Evolutionary conservation across 2,888 invertebrate genomes (phyloP), one percentile per base, ranked within the genome.

Genomic region (Enchytraeus crypticus): DNA sequence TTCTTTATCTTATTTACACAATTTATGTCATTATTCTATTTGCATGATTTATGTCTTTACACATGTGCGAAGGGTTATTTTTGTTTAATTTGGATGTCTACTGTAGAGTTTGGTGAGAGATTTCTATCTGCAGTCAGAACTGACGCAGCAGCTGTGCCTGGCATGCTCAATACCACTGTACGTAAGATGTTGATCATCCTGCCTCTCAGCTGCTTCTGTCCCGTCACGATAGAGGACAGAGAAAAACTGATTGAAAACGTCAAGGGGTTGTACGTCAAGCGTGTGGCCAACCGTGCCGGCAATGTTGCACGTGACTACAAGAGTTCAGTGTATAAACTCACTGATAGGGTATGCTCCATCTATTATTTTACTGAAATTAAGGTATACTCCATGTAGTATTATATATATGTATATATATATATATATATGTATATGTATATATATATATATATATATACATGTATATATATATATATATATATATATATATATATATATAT

Each of bases 181-280:
- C 8, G 32, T 23, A 60, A 56, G 51, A 49, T 56, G 54, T 34
- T 60, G 23, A 60, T 60, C 23, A 60, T 60, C 29, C 33, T 60
- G 27, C 60, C 60, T 5, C 45, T 34, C 32, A 51, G 55, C 29
- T 60, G 56, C 34, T 32, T 49, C 32, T 57, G 56, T 46, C 46
- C 47, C 21, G 18, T 32, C 8, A 14, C 21, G 2, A 23, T 60
- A 27, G 27, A 56, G n/a, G 51, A 23, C 2, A 18, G 18, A n/a
- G 21, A 34, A 1, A 0, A 58, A 11, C 8, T 11, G 8, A 38
- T 11, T 8, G 34, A 51, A 23, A 45, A 46, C 38, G 32, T 34
- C 45, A 60, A 56, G 11, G 56, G 26, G 23, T 32, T n/a, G 56
- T 60, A 27, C 34, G 60, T 60, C 26, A 43, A 38, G 4, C 26